phyloP scores from a whole-genome alignment of 1,140 invertebrate genomes.

The Leptestheria dahalacensis region DNA sequence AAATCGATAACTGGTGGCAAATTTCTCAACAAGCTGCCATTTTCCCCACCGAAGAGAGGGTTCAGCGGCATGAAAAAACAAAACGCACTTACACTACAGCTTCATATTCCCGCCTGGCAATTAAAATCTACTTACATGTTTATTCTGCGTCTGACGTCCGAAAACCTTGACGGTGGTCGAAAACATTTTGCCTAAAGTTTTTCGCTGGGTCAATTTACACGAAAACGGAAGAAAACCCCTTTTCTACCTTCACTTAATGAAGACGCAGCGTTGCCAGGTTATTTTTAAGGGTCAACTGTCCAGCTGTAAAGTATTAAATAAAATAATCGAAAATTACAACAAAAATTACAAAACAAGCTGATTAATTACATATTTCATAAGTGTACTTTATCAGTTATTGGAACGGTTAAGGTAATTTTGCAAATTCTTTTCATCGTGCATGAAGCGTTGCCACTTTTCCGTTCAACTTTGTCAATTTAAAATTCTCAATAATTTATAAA shows the following conservation, averaged over 20 bases:
- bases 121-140: slow-evolving; percentile 11
- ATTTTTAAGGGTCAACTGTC: too few relatives aligned
- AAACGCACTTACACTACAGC: not conserved
- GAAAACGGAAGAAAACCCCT: not conserved
- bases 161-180: slow-evolving; percentile 8
- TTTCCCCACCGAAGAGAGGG: not conserved
- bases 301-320: not conserved
- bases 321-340: not conserved
- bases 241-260: not conserved
- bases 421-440: too few relatives aligned
- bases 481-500: too few relatives aligned
- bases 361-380: too few relatives aligned
- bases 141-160: slow-evolving; percentile 1
- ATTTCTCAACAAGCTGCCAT: not conserved
- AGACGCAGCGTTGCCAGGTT: slow-evolving; percentile 4
- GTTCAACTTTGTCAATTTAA: too few relatives aligned
- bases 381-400: too few relatives aligned
- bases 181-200: slow-evolving; percentile 6
- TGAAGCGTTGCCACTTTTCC: too few relatives aligned
- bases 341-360: too few relatives aligned
- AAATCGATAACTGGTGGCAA: not conserved
- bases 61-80: not conserved
- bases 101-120: not conserved
- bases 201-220: too few relatives aligned
- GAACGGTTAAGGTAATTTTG: not conserved